phyloP scores from a whole-genome alignment of 2,113 vertebrate genomes.

The Merops nubicus region DNA sequence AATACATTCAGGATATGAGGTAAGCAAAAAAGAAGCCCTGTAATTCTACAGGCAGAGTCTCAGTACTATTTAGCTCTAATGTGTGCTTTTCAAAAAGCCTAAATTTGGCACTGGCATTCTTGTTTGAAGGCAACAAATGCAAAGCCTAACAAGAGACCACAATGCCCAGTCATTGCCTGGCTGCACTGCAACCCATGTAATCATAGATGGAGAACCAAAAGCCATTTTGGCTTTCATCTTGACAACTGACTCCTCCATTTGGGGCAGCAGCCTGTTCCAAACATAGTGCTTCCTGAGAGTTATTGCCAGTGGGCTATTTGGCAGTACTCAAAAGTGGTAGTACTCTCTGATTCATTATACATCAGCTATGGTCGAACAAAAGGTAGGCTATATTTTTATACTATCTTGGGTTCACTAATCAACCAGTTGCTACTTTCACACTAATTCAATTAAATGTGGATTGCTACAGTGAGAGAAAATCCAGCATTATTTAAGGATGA shows the following conservation, averaged over 20 bases:
- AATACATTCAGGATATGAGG: neutral
- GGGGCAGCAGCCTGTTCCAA: neutral
- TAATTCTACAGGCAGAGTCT: neutral
- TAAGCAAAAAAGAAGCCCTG: neutral
- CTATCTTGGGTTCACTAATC: neutral
- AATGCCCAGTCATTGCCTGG: neutral
- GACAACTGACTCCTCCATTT: neutral
- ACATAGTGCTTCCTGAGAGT: neutral
- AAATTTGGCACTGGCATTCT: neutral
- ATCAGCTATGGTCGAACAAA: neutral
- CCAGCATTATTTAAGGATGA: neutral
- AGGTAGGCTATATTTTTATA: neutral
- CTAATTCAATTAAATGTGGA: neutral
- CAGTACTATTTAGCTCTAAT: neutral
- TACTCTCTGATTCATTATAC: neutral
- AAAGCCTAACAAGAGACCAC: neutral
- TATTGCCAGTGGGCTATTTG: neutral
- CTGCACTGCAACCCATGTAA: accelerated
- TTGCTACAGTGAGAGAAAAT: neutral
- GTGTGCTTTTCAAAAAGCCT: neutral
- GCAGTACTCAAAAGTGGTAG: neutral
- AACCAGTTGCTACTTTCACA: neutral
- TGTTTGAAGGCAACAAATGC: neutral
- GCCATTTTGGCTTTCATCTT: neutral
- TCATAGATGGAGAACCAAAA: neutral